Evolutionary conservation across 1,140 invertebrate genomes (phyloP).

Genomic region (Saccostrea echinata): DNA sequence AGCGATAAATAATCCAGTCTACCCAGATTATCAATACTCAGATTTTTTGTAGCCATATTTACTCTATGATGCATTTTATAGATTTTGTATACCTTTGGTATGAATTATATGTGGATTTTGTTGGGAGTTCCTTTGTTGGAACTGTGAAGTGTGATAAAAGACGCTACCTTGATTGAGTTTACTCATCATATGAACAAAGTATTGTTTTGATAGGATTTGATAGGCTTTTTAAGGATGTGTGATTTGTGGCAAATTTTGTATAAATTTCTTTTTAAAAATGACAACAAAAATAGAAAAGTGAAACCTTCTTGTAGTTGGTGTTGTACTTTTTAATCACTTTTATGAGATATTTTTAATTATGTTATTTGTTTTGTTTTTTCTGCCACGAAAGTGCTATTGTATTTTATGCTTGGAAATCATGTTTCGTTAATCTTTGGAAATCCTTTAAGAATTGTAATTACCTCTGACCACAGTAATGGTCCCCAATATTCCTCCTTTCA

Average conservation of each 20-base stretch:
- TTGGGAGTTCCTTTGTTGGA: too few relatives aligned
- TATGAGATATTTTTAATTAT: constrained; percentile 11
- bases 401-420: constrained; percentile 20
- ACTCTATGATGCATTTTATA: neutral
- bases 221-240: neutral
- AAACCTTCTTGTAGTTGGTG: neutral
- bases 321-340: constrained; percentile 32
- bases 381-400: constrained; percentile 29
- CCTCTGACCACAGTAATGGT: neutral
- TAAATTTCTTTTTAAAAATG: neutral
- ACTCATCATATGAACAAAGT: neutral
- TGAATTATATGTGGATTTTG: neutral
- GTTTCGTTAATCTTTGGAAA: constrained; percentile 19
- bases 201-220: neutral
- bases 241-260: neutral
- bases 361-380: constrained; percentile 20
- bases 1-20: too few relatives aligned
- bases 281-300: neutral
- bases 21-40: too few relatives aligned
- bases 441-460: neutral
- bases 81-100: neutral
- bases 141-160: neutral
- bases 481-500: neutral
- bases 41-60: neutral
- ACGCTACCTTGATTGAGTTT: neutral